Evolutionary conservation across 2,888 invertebrate genomes (phyloP).

Genomic region (Ceramica pisi): DNA sequence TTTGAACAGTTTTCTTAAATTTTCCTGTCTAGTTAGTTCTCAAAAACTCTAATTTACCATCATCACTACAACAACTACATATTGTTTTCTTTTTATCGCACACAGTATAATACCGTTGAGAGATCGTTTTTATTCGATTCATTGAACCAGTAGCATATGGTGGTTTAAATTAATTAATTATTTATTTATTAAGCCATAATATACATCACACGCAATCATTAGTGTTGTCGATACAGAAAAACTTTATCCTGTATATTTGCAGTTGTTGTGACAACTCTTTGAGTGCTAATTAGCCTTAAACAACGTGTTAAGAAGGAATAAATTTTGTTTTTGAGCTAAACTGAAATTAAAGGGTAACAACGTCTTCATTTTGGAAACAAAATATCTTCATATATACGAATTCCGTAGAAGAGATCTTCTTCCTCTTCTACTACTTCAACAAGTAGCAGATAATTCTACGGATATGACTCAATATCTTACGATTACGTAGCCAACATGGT

Average conservation of each 20-base stretch:
- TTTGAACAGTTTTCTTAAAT: neutral
- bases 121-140: conserved; percentile 55
- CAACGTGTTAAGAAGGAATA: conserved; percentile 13
- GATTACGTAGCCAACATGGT: no score
- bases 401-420: neutral
- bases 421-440: no score
- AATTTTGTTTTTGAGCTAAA: conserved; percentile 4
- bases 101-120: conserved; percentile 32
- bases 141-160: conserved; percentile 49
- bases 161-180: conserved; percentile 55
- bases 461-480: neutral
- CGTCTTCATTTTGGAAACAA: neutral
- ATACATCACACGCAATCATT: conserved; percentile 53
- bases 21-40: neutral
- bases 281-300: conserved; percentile 34
- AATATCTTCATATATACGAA: neutral
- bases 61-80: conserved; percentile 17
- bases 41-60: neutral
- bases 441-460: neutral
- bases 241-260: conserved; percentile 13
- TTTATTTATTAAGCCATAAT: conserved; percentile 58
- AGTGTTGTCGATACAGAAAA: conserved; percentile 31
- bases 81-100: conserved; percentile 58
- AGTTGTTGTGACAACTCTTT: conserved; percentile 32
- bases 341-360: conserved; percentile 1